Percentiles rank a stretch among this genome's conserved stretches.
These are phyloP conservation scores for Caracal caracal DNA, from an alignment of 2,113 vertebrate species.

Conservation along the genomic window DNA sequence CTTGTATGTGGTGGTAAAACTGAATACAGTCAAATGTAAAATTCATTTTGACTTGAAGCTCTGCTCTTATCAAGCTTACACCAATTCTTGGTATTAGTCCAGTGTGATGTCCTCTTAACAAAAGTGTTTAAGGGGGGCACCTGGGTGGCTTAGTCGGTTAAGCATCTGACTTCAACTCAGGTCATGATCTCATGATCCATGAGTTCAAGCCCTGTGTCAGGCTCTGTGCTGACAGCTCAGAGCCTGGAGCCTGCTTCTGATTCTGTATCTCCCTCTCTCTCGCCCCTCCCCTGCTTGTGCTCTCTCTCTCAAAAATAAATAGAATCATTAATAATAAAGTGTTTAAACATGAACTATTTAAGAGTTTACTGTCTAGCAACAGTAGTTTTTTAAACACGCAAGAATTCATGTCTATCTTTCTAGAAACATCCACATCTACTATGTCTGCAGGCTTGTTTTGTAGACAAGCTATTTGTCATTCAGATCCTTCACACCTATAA, in stretches of 20 bases:
- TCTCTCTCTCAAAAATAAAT: too few relatives aligned
- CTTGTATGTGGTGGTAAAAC: background rate
- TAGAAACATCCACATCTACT: background rate
- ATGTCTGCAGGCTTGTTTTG: background rate
- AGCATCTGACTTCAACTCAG: too few relatives aligned
- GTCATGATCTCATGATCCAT: too few relatives aligned
- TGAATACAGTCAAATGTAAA: background rate
- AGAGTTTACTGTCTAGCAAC: background rate
- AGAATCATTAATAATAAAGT: too few relatives aligned
- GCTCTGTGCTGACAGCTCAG: too few relatives aligned
- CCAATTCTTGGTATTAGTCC: background rate
- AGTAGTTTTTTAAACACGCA: background rate
- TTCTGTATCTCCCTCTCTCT: too few relatives aligned
- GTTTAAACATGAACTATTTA: background rate
- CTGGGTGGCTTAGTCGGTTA: too few relatives aligned
- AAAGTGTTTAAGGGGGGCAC: background rate
- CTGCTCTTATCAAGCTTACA: background rate
- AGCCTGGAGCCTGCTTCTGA: too few relatives aligned
- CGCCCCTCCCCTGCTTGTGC: too few relatives aligned
- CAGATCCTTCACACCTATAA: background rate
- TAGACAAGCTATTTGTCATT: background rate
- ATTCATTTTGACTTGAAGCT: background rate
- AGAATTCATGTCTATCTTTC: background rate
- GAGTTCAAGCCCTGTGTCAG: too few relatives aligned
- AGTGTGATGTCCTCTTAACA: background rate